Evolutionary conservation across 2,113 vertebrate genomes (phyloP).

Genomic region (Hucho hucho): DNA sequence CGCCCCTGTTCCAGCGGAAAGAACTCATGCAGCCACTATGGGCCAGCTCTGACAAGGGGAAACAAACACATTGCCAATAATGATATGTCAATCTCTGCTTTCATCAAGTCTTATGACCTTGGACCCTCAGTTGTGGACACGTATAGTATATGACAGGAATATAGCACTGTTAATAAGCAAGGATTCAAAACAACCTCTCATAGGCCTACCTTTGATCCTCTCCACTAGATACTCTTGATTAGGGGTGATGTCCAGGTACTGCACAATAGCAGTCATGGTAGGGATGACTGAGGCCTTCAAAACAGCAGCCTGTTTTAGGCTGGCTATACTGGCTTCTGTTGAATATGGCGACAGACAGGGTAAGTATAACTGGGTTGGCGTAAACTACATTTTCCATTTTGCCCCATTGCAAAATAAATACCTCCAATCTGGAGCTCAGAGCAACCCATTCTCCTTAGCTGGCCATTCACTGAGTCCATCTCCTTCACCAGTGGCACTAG

Average conservation of each 20-base stretch:
- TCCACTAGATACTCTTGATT: constrained; percentile 96
- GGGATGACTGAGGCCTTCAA: constrained; percentile 90
- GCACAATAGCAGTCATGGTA: constrained; percentile 87
- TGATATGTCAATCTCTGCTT: background rate
- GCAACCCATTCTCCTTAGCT: constrained; percentile 91
- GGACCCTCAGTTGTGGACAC: too few species aligned
- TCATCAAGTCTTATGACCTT: background rate
- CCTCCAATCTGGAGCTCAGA: constrained; percentile 96
- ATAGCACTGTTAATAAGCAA: background rate
- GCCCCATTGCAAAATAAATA: constrained; percentile 46
- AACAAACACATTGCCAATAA: background rate
- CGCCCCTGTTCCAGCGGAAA: constrained; percentile 91
- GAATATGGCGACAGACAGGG: background rate
- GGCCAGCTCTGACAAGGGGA: constrained; percentile 80
- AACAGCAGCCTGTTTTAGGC: constrained; percentile 91
- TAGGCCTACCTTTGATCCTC: constrained; percentile 82
- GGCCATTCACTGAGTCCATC: constrained; percentile 88
- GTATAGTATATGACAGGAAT: too few species aligned
- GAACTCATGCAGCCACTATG: constrained; percentile 98
- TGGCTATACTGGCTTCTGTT: constrained; percentile 93
- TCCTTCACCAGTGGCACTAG: constrained; percentile 90
- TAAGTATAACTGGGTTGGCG: background rate
- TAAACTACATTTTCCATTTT: background rate
- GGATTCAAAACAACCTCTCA: background rate
- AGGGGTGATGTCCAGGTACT: constrained; percentile 89